These are phyloP conservation scores for Amphipyra tragopoginis DNA, from an alignment of 2,888 invertebrate genomes.

Conservation along the genomic window DNA sequence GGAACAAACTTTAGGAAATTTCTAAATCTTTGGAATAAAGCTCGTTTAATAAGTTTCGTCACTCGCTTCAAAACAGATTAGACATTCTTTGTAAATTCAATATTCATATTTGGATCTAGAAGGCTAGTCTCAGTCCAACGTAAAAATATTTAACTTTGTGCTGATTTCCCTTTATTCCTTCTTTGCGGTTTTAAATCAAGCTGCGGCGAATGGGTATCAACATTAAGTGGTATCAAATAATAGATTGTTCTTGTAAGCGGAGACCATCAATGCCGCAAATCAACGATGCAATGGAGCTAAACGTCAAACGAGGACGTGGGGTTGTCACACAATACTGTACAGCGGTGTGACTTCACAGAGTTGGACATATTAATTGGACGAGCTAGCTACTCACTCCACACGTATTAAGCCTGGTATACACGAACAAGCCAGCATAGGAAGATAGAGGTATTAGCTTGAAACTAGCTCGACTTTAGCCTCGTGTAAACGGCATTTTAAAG, in stretches of 20 bases:
- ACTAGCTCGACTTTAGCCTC: slow-evolving; percentile 3
- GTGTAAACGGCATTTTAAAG: slow-evolving; percentile 36
- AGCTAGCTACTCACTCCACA: slow-evolving; percentile 19
- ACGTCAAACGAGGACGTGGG: slow-evolving; percentile 29
- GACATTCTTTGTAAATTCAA: slow-evolving; percentile 56
- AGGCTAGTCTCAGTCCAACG: slow-evolving; percentile 8
- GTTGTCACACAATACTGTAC: slow-evolving; percentile 33
- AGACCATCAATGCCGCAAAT: slow-evolving; percentile 13
- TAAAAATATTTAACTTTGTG: slow-evolving; percentile 12
- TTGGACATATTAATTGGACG: slow-evolving; percentile 43
- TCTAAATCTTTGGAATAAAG: slow-evolving; percentile 55
- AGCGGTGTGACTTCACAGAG: slow-evolving; percentile 30
- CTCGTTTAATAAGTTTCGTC: slow-evolving; percentile 57
- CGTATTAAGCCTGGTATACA: slow-evolving; percentile 24
- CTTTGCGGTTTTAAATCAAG: slow-evolving; percentile 19
- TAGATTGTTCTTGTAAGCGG: slow-evolving; percentile 27
- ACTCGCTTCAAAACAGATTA: slow-evolving; percentile 55
- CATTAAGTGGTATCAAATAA: slow-evolving; percentile 13
- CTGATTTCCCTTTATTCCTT: not conserved
- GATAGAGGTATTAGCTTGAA: slow-evolving; percentile 25
- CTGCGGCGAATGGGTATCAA: not conserved
- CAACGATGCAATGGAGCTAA: slow-evolving; percentile 38
- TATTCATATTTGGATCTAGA: slow-evolving; percentile 29
- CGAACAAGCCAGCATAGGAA: slow-evolving; percentile 10
- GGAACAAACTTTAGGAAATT: slow-evolving; percentile 54